Conservation (phyloP, 2,888 invertebrate genomes). For the Rhamphomyia laevipes region DNA sequence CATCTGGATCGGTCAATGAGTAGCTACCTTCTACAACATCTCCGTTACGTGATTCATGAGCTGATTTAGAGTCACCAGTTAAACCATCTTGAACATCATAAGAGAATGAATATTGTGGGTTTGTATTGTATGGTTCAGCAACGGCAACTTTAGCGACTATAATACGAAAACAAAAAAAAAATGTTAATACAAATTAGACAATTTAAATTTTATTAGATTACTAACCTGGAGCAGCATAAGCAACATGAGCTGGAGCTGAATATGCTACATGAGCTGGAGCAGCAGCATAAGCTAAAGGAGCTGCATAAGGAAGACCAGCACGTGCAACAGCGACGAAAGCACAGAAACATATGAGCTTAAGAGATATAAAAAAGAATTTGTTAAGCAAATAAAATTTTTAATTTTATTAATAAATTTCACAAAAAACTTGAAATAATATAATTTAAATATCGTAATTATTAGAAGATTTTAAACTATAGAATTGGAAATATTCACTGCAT, state of each 20-base stretch:
- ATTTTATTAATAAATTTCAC: too few relatives aligned
- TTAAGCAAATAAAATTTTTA: too few relatives aligned
- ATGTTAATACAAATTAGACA: slow-evolving; percentile 2
- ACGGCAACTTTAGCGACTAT: slow-evolving; percentile 11
- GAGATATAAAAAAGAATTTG: slow-evolving; percentile 8
- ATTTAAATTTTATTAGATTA: slow-evolving; percentile 2
- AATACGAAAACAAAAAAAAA: neutral
- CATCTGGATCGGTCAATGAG: slow-evolving; percentile 44
- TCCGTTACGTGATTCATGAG: slow-evolving; percentile 45
- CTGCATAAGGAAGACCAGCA: slow-evolving; percentile 15
- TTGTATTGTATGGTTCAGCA: slow-evolving; percentile 16
- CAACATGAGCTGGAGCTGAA: slow-evolving; percentile 14
- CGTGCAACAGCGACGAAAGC: slow-evolving; percentile 18
- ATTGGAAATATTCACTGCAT: too few relatives aligned
- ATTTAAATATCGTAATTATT: too few relatives aligned
- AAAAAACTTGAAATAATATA: too few relatives aligned
- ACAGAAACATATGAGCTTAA: slow-evolving; percentile 10
- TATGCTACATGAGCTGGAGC: slow-evolving; percentile 14
- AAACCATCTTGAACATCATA: slow-evolving; percentile 33
- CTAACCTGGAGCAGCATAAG: slow-evolving; percentile 17
- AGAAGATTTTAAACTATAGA: too few relatives aligned
- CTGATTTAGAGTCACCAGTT: slow-evolving; percentile 35
- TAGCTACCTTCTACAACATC: slow-evolving; percentile 45
- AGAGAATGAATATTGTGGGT: slow-evolving; percentile 30
- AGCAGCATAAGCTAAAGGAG: slow-evolving; percentile 14